A percentile compares a stretch with the other conserved stretches of the same genome.
phyloP scores from a whole-genome alignment of 2,888 invertebrate genomes.

The Drosophila demipolita region DNA sequence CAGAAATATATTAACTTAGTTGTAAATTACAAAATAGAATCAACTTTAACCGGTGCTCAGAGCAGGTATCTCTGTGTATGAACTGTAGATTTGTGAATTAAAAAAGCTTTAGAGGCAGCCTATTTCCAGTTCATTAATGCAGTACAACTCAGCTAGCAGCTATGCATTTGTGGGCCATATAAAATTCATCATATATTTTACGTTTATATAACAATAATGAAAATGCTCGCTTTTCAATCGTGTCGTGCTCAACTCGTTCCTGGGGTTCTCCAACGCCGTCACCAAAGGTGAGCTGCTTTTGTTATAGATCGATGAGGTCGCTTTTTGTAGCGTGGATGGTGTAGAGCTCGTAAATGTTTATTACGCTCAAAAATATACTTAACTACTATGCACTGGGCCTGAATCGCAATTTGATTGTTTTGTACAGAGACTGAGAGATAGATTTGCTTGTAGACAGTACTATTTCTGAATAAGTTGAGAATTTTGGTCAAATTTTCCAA shows the following conservation, averaged over 20 bases:
- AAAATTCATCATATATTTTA: slow-evolving; percentile 21
- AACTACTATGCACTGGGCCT: background rate
- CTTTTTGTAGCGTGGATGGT: background rate
- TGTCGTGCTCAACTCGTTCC: slow-evolving; percentile 89
- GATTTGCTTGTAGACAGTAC: background rate
- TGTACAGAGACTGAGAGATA: background rate
- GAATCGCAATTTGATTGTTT: background rate
- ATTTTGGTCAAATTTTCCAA: background rate
- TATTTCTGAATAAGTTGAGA: background rate
- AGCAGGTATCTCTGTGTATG: background rate
- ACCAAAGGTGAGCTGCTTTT: slow-evolving; percentile 80
- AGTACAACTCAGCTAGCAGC: slow-evolving; percentile 1
- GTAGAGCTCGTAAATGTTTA: background rate
- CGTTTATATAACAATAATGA: background rate
- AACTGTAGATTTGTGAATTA: background rate
- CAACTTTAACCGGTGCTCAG: background rate
- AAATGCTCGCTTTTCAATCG: slow-evolving; percentile 85
- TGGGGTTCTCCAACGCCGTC: slow-evolving; percentile 87
- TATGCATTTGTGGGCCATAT: slow-evolving; percentile 42
- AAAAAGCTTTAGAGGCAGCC: background rate
- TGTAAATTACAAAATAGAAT: slow-evolving; percentile 27
- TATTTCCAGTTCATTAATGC: slow-evolving; percentile 1
- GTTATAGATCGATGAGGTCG: slow-evolving; percentile 7
- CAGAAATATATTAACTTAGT: slow-evolving; percentile 49
- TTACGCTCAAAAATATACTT: background rate